Base-by-base conservation (phyloP, 2,797 vertebrate species). In the Hydrocynus forskahlii region DNA sequence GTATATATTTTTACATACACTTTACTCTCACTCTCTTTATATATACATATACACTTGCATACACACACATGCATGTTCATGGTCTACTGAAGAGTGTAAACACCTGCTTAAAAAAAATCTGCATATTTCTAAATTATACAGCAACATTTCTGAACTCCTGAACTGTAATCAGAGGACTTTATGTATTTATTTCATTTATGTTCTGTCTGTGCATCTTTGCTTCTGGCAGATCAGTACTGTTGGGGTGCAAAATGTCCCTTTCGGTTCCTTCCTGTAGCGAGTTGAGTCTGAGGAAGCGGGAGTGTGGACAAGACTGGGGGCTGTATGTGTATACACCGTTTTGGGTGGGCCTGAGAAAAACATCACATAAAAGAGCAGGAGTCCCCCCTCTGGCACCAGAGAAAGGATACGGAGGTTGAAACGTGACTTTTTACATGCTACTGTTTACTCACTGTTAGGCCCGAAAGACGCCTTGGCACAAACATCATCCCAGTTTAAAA, bases 391-490 rank as follows among this genome's bases (percentile, higher is more conserved):
- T 21, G 67, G 68, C 68, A 70, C n/a, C 45, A 70, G 21, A 23
- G 67, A 48, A 25, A 78, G 66, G 19, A 60, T 60, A n/a, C 0
- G 1, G 14, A 69, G 21, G 0, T 8, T 69, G 25, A 64, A 68
- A 78, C 52, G 38, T 79, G 52, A 69, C 54, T 71, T n/a, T 57
- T 29, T 52, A 63, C 74, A 76, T 50, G 19, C 55, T 76, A 17
- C 21, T 70, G 68, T 66, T 66, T 66, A 66, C 63, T 35, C 21
- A 43, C 21, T 35, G 35, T 57, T 17, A 29, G 60, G 10, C 19
- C 54, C 29, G 64, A 38, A 13, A 45, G 59, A 70, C 60, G 50
- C 43, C 29, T 5, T 9, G 43, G 45, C 13, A 19, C 60, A 19
- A 21, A 64, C 25, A 76, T 35, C 17, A 76, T 1, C 23, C 60